phyloP scores from a whole-genome alignment of 1,140 invertebrate genomes.

The Myzus persicae region DNA sequence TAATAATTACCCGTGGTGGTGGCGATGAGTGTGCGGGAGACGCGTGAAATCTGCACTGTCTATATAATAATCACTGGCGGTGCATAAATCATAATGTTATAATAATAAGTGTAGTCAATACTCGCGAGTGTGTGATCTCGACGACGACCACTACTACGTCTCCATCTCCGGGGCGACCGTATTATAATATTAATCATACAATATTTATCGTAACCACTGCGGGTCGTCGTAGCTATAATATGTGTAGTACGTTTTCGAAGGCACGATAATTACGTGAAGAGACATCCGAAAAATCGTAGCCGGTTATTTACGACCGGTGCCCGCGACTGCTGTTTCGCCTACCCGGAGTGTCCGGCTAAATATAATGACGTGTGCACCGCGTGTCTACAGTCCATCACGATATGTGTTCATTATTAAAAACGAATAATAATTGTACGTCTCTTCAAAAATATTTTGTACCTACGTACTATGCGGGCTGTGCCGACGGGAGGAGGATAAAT shows the following conservation, averaged over 20 bases:
- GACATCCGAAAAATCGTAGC: neutral
- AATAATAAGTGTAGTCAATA: neutral
- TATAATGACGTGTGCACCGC: neutral
- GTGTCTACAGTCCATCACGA: neutral
- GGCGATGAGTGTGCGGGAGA: neutral
- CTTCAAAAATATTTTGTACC: neutral
- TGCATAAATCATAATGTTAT: constrained; percentile 8
- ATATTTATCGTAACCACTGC: neutral
- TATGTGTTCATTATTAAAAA: neutral
- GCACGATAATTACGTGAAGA: neutral
- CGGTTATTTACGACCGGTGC: neutral
- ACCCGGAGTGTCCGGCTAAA: neutral
- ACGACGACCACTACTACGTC: neutral
- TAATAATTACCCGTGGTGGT: neutral
- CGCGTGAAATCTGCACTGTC: neutral
- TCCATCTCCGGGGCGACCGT: neutral
- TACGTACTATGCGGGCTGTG: neutral
- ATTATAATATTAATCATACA: neutral
- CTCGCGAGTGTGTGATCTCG: neutral
- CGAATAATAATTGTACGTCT: neutral
- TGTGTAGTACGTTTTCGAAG: neutral
- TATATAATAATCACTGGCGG: neutral
- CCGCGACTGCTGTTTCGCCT: neutral
- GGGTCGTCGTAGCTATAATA: neutral
- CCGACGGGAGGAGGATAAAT: neutral